These are phyloP conservation scores for Gallinago solitaria DNA, from an alignment of 2,797 vertebrate genomes.

Conservation along the genomic window DNA sequence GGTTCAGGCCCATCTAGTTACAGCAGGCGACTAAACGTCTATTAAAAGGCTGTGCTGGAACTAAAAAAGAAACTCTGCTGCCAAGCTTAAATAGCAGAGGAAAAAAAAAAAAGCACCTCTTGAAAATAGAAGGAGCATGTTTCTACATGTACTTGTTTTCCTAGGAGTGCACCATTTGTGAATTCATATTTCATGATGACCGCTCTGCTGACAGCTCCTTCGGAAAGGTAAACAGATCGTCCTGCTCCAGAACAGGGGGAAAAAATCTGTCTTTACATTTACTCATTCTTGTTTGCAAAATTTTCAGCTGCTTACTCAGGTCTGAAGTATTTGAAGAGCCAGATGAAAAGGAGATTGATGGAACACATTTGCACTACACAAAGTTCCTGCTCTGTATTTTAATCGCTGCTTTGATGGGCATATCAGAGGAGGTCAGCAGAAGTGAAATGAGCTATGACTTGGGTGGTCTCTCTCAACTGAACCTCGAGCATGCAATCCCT, in stretches of 20 bases:
- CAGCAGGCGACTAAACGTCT: background rate
- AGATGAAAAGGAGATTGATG: conserved; percentile 67
- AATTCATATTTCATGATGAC: conserved; percentile 62
- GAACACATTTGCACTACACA: conserved; percentile 36
- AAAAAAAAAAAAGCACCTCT: background rate
- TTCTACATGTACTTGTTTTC: conserved; percentile 23
- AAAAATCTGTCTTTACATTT: conserved; percentile 48
- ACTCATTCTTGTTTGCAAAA: conserved; percentile 67
- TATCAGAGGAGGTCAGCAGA: conserved; percentile 65
- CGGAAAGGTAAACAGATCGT: conserved; percentile 68
- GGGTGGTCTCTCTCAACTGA: conserved; percentile 67
- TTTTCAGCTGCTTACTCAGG: conserved; percentile 53
- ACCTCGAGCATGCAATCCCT: conserved; percentile 1
- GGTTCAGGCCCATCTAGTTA: background rate
- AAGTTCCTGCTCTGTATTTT: conserved; percentile 32
- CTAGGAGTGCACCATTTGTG: conserved; percentile 27
- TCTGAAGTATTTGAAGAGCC: conserved; percentile 62
- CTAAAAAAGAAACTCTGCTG: conserved; percentile 5
- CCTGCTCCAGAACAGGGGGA: conserved; percentile 13
- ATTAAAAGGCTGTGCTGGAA: conserved; percentile 18
- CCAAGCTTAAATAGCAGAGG: conserved; percentile 27
- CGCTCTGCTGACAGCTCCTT: conserved; percentile 65
- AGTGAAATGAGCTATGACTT: conserved; percentile 52
- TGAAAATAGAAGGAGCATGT: conserved; percentile 4
- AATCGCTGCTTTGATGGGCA: conserved; percentile 33